Evolutionary conservation across 1,140 invertebrate species (phyloP), one percentile per base, ranked within the genome.

Genomic region (Neodiprion pinetum): DNA sequence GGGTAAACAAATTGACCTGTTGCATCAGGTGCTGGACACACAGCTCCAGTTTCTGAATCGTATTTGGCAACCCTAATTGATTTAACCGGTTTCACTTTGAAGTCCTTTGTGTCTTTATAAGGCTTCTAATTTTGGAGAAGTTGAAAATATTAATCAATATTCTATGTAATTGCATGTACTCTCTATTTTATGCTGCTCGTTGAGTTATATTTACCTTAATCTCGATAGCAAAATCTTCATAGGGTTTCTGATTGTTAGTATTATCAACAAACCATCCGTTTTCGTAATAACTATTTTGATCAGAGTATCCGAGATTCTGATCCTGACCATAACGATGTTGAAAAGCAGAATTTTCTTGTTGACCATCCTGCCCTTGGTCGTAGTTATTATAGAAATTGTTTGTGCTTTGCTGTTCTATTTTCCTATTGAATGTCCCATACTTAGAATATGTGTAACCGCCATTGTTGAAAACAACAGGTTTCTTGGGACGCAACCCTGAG

Each of bases 1-100:
- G 88, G 88, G 81, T 92, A 92, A 1, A 92, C 86, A 74, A 91
- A 91, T 67, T 89, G 84, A 0, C 93, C 93, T 0, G 89, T 91
- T 7, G 88, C 88, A 48, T 87, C 85, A 12, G 79, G 28, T 9
- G 74, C 74, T 2, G 92, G 91, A 79, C 92, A 93, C n/a, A 84
- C 74, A 7, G 82, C 79, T 1, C 83, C 85, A 0, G 21, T 23
- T 53, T 48, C 70, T 1, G 70, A 11, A 49, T 86, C 80, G 28
- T 84, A 84, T 70, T 78, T 77, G 5, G 87, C 87, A 1, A 86
- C 81, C 9, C 50, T 80, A 1, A 48, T 71, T n/a, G 11, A 61
- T 61, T 7, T 17, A 11, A 61, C 53, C 9, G 53, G 53, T 17
- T 61, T 17, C 53, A 7, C n/a, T 17, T 4, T 61, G n/a, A 61